A percentile compares a stretch with the other conserved stretches of the same genome.
These are phyloP conservation scores for Gallinago jamesoni DNA, from an alignment of 2,113 vertebrate genomes.

Conservation along the genomic window DNA sequence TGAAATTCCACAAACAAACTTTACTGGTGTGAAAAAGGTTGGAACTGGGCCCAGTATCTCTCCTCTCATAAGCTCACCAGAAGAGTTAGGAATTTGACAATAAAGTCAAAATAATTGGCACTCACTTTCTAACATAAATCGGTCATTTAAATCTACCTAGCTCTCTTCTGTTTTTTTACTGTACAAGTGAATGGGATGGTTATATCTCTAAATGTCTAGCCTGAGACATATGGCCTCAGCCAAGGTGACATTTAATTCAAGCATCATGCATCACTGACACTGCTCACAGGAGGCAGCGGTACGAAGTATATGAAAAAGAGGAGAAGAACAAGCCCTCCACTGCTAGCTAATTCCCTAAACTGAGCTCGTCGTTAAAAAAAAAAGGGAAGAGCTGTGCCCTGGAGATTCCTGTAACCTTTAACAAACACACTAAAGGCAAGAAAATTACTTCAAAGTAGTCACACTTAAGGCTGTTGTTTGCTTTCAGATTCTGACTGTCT, in stretches of 20 bases:
- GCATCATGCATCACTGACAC: not conserved
- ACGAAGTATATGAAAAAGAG: not conserved
- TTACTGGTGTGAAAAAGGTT: not conserved
- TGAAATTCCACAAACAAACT: not conserved
- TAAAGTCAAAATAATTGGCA: not conserved
- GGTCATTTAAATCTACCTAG: not conserved
- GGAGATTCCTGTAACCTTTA: conserved; percentile 35
- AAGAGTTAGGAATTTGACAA: not conserved
- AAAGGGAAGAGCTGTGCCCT: not conserved
- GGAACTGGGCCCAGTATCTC: not conserved
- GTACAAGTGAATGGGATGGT: not conserved
- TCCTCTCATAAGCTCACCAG: not conserved
- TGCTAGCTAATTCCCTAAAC: not conserved
- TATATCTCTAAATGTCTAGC: not conserved
- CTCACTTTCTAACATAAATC: not conserved
- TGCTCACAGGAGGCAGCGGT: not conserved
- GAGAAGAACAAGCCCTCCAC: not conserved
- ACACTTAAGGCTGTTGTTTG: not conserved
- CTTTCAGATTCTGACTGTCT: not conserved
- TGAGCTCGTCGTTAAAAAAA: not conserved
- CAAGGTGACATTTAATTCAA: conserved; percentile 2
- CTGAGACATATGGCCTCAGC: not conserved
- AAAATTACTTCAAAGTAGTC: not conserved
- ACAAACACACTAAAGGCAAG: conserved; percentile 29
- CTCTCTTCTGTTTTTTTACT: not conserved